phyloP scores from a whole-genome alignment of 2,113 vertebrate genomes.

The Spermophilus dauricus region DNA sequence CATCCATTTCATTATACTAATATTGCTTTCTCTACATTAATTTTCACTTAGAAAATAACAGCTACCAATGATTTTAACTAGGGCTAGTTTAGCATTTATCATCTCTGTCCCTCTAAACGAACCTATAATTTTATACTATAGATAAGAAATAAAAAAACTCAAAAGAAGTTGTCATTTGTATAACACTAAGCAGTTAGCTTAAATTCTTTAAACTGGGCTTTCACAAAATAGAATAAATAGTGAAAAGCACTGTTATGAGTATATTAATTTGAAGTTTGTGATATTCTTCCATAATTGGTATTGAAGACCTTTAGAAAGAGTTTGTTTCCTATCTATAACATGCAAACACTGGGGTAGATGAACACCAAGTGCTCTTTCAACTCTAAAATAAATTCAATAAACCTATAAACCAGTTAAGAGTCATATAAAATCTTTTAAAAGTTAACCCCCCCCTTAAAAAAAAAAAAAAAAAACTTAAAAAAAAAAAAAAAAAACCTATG shows the following conservation, averaged over 20 bases:
- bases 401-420: not conserved
- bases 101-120: not conserved
- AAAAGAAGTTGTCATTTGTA: not conserved
- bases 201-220: not conserved
- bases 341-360: not conserved
- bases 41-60: not conserved
- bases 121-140: not conserved
- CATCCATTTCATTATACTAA: not conserved
- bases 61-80: not conserved
- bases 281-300: not conserved
- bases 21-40: not conserved
- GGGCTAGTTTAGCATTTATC: not conserved
- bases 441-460: not conserved
- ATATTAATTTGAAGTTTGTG: not conserved
- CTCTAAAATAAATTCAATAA: conserved; percentile 30
- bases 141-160: not conserved
- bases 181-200: not conserved
- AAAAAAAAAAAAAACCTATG: not conserved
- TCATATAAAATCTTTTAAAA: conserved; percentile 9
- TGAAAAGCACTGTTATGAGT: not conserved
- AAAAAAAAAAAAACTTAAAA: not conserved
- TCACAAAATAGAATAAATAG: not conserved
- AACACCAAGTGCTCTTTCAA: not conserved
- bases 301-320: not conserved
- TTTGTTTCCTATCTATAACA: conserved; percentile 7